Base-by-base conservation (phyloP, 53 echinoderm and acorn worm genomes). In the Paelopatides confundens region DNA sequence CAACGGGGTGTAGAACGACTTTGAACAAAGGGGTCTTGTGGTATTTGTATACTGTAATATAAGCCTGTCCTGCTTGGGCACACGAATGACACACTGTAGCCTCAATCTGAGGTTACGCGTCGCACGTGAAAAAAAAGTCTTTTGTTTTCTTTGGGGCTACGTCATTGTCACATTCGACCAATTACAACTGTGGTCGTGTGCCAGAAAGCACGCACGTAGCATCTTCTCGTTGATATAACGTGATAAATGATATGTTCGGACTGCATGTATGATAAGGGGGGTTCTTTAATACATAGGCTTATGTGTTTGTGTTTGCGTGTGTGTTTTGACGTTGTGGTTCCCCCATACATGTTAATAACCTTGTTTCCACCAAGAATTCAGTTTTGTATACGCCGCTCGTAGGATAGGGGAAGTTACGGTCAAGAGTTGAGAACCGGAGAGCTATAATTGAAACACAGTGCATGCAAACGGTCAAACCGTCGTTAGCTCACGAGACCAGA, bases 111-210 rank as follows among this genome's bases (percentile, higher is more conserved):
- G 74, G 74, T 74, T 46, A 74, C 58, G 46, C 74, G 74, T 74
- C 74, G 39, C 74, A 74, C 74, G 74, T 21, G 68, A 68, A 68
- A 3, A 43, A 12, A 43, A 7, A 43, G 9, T 58, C 74, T 74
- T 74, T 74, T 74, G 74, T 74, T 43, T 68, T 68, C 68, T 68
- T 46, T 58, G 58, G 74, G 24, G 8, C 40, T 74, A 74, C 74
- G 74, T 74, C 74, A 74, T 23, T 31, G 12, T 32, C 35, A 74
- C 74, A 74, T 74, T 74, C 21, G 74, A 74, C 74, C 74, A 74
- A 74, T 74, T 74, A 39, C 39, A 74, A 74, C 38, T 34, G 40
- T 74, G 40, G 74, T 74, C 74, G 74, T 74, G 74, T 74, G 74
- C 39, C 74, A 28, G 11, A 21, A 27, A 32, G 46, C 40, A 74